These are phyloP conservation scores for Rhamnusium bicolor DNA, from an alignment of 2,888 invertebrate species.

Conservation along the genomic window DNA sequence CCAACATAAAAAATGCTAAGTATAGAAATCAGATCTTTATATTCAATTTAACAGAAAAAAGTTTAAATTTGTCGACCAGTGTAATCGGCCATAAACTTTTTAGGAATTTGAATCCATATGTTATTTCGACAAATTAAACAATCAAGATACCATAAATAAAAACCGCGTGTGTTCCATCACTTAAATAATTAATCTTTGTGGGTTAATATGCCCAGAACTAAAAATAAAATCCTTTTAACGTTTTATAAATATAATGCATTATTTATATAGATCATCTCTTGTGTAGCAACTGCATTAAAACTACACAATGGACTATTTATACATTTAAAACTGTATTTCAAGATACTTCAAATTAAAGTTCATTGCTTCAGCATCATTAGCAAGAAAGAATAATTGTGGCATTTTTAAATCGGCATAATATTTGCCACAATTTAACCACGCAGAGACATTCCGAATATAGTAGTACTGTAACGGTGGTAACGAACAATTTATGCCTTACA, in stretches of 20 bases:
- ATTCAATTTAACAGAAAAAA: no score
- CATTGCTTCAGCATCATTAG: neutral
- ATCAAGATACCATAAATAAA: neutral
- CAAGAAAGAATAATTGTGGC: neutral
- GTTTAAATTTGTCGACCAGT: no score
- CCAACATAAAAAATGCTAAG: no score
- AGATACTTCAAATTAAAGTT: neutral
- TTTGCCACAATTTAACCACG: slow-evolving; percentile 2
- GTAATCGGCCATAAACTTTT: no score
- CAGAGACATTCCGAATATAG: slow-evolving; percentile 6
- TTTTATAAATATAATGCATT: neutral
- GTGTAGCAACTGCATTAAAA: neutral
- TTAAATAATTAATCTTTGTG: neutral
- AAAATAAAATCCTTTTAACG: neutral
- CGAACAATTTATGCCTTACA: neutral
- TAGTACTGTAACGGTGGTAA: neutral
- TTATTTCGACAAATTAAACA: neutral
- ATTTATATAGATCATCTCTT: neutral
- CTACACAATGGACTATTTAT: neutral
- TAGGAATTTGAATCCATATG: no score
- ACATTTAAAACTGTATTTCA: neutral
- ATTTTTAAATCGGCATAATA: neutral
- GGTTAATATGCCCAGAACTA: neutral
- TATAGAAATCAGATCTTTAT: no score
- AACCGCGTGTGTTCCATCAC: neutral